These are phyloP conservation scores for Oxyura jamaicensis DNA, from an alignment of 2,113 vertebrate species.

Conservation along the genomic window DNA sequence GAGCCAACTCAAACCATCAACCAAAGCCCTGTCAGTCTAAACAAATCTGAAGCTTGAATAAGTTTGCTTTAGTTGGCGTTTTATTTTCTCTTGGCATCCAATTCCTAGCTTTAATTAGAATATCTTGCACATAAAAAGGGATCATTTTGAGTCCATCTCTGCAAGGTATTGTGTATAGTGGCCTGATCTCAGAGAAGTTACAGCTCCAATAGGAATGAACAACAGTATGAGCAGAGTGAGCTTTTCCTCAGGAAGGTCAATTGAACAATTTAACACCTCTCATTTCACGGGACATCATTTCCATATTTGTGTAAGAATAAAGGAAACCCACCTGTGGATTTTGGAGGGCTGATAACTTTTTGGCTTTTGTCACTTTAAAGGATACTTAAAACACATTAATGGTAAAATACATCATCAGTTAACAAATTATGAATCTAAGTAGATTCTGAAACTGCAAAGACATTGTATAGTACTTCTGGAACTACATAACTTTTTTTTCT, in stretches of 20 bases:
- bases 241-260: background rate
- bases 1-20: background rate
- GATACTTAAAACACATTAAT: background rate
- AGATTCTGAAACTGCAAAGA: background rate
- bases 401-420: background rate
- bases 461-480: background rate
- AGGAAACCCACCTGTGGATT: background rate
- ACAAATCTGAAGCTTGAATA: background rate
- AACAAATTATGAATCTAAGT: background rate
- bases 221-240: background rate
- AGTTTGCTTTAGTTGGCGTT: constrained; percentile 3
- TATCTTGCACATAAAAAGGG: background rate
- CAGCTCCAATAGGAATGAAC: background rate
- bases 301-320: background rate
- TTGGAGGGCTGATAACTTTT: background rate
- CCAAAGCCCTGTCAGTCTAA: background rate
- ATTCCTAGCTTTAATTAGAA: background rate
- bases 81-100: background rate
- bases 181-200: background rate
- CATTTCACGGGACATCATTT: background rate
- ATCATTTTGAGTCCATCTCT: background rate
- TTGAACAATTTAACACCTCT: background rate
- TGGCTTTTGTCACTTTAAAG: background rate
- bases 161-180: background rate
- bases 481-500: background rate